Evolutionary conservation across 2,113 vertebrate species (phyloP), one percentile per base, ranked within the genome.

Genomic region (Bubalus kerabau): DNA sequence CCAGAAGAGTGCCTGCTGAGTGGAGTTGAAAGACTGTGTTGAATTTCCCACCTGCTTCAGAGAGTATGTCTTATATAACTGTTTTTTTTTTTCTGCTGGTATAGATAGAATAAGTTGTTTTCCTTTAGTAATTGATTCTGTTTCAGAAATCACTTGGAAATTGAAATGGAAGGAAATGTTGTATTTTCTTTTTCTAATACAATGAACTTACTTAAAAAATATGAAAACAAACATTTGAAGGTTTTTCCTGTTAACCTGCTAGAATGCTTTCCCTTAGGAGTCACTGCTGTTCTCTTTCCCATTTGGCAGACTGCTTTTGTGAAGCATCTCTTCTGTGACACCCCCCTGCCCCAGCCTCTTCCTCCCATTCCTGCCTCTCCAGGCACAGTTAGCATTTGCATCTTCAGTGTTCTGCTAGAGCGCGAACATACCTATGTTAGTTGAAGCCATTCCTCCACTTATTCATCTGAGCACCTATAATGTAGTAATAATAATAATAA

Each of bases 111-210:
- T 82, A 12, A 48, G 74, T 71, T 85, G 21, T 92, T 90, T 95
- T 94, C 46, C 40, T 88, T 86, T 81, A 74, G 17, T 91, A 82
- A 93, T 62, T 97, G 48, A 74, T 88, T 91, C 19, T 92, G 60
- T 87, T 92, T 97, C 59, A 92, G 43, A 91, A 95, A 62, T 94
- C 88, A 13, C 84, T 84, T 82, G 76, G 54, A 54, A 92, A 85
- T 88, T 92, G 54, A 78, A 86, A 56, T 87, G 21, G 50, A 81
- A 26, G 48, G 62, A 92, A 85, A 48, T 43, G 32, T 94, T 86
- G 87, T 93, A 7, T 91, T 96, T 95, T 96, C 28, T 59, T 95
- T 90, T 71, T 56, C 50, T 24, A 48, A n/a, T 64, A 48, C 57
- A 84, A 14, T 50, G 43, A 91, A 87, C 50, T 90, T 74, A 26